Base-by-base conservation (phyloP, 2,888 invertebrate genomes). In the Rhingia campestris region DNA sequence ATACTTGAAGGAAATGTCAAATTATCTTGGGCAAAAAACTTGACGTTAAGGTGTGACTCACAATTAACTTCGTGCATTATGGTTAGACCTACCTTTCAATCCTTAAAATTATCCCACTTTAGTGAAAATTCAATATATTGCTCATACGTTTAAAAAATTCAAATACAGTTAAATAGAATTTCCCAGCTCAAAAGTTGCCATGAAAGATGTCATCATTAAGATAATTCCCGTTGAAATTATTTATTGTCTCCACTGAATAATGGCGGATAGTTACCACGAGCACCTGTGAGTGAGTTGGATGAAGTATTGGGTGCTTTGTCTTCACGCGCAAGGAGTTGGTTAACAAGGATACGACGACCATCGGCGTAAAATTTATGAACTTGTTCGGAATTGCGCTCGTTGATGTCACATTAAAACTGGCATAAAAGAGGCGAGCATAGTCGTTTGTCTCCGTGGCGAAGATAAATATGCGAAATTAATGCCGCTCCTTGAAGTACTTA, bases 381-480 rank as follows among this genome's bases (percentile, higher is more conserved):
- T 49, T 64, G 37, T 64, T 51, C 49, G 37, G 39, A 64, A 64
- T 64, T 64, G 39, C 37, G 39, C 37, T 64, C 64, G 49, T 64
- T 64, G 64, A 64, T 49, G 64, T 43, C 61, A 61, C 61, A 61
- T 61, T 61, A 61, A 45, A 45, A 61, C 6, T 33, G 45, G 61
- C 61, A 61, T 61, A 61, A 61, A 43, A 33, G 45, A 33, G 61
- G 45, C 12, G 33, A 10, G 33, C 45, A 61, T 6, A 59, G 43
- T 30, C 59, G 59, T 59, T 41, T 59, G 43, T 59, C 59, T 59
- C 43, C 33, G 6, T 35, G 10, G 47, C 6, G 30, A 37, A 49
- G 63, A 64, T 64, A 64, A 51, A 64, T 64, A 64, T 64, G 51
- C 10, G 64, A 51, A 64, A 49, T 49, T 64, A 64, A 64, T 51